Base-by-base conservation (phyloP, 2,888 invertebrate species). In the Standfussiana lucernea region DNA sequence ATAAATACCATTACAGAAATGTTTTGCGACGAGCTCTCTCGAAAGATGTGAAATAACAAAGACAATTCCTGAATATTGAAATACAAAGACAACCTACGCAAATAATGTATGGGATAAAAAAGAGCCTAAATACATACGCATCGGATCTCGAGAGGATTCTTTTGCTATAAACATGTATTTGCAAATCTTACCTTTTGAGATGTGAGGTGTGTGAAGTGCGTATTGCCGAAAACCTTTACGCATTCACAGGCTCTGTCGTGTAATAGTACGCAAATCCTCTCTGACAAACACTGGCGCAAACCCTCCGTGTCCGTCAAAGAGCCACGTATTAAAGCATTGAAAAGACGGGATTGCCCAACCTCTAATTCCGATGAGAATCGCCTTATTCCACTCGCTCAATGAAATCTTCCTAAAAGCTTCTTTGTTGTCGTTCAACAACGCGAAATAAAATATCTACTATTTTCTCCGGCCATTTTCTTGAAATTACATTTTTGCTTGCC, bases 271-370 rank as follows among this genome's bases (percentile, higher is more conserved):
- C 91, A 93, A 94, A 94, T 93, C 92, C 89, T 83, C 87, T 86
- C 81, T 84, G 89, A 91, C 92, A 93, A 92, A 93, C 89, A 90
- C 89, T 86, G 85, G 88, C 86, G 89, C 88, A 91, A 92, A 91
- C 92, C 92, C 91, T 92, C 86, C 88, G 86, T 90, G 92, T 91
- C 92, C 90, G 88, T 92, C 93, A 94, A 94, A 94, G 93, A 89
- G 84, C 89, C 88, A 90, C 89, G 89, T 90, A 90, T 90, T 92
- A 91, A 88, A 91, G 89, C 90, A 90, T 89, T 92, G 90, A 92
- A 93, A 92, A 90, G 90, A 88, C 90, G 87, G 90, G 87, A 93
- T 92, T 90, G 91, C 90, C 90, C 92, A 92, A 83, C 80, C 86
- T 90, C 89, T 92, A 92, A 93, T 93, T 93, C 93, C 90, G 82